Evolutionary conservation across 2,797 vertebrate species (phyloP).

Genomic region (Danio aesculapii): DNA sequence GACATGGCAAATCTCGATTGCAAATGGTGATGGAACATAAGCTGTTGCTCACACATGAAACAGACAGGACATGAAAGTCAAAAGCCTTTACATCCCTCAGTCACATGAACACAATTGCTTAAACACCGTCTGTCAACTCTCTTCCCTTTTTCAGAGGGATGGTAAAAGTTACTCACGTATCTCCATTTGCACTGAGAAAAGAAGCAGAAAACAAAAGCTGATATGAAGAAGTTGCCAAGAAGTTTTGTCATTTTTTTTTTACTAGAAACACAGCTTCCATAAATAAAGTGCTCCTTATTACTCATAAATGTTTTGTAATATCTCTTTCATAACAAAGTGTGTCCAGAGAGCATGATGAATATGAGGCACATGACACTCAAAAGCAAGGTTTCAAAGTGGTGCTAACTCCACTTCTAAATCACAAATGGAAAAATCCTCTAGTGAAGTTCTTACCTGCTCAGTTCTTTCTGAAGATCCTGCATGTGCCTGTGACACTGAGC

Average conservation of each 20-base stretch:
- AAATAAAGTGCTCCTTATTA: not conserved
- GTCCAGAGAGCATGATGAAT: too few species aligned
- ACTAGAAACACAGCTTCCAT: not conserved
- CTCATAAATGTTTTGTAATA: not conserved
- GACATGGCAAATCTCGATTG: too few species aligned
- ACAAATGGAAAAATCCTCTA: not conserved
- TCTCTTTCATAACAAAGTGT: not conserved
- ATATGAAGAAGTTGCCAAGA: slow-evolving; percentile 9
- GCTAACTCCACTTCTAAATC: too few species aligned
- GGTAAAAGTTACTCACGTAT: slow-evolving; percentile 82
- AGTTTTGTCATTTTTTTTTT: not conserved
- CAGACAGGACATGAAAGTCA: not conserved
- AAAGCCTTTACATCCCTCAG: not conserved
- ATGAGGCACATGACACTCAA: too few species aligned
- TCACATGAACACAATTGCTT: not conserved
- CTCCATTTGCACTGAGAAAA: slow-evolving; percentile 82
- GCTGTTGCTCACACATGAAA: not conserved
- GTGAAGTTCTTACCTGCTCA: slow-evolving; percentile 83
- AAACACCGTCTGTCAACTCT: not conserved
- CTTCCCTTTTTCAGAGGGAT: slow-evolving; percentile 14
- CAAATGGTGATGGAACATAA: not conserved
- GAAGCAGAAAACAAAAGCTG: slow-evolving; percentile 20
- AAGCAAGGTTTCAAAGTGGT: too few species aligned
- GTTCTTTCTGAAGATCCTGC: slow-evolving; percentile 93
- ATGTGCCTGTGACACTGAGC: slow-evolving; percentile 94